These are phyloP conservation scores for Telmatherina bonti DNA, from an alignment of 2,797 vertebrate genomes.

Conservation along the genomic window DNA sequence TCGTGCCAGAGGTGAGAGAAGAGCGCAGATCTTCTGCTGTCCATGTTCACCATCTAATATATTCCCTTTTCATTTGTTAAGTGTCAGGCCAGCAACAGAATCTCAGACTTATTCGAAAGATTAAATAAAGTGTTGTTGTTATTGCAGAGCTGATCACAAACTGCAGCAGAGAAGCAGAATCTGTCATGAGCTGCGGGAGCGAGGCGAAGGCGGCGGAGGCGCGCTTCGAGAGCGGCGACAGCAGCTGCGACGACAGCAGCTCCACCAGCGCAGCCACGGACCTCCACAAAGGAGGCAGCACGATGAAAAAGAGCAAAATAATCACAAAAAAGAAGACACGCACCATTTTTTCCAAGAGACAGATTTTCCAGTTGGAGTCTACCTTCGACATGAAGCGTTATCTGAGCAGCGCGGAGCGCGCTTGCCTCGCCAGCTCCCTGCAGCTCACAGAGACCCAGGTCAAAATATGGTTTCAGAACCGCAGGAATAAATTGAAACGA, in stretches of 20 bases:
- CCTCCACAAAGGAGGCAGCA: slow-evolving; percentile 37
- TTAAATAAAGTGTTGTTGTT: slow-evolving; percentile 8
- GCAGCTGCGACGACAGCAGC: slow-evolving; percentile 75
- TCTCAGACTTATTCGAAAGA: not conserved
- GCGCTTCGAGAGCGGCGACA: slow-evolving; percentile 81
- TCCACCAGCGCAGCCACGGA: slow-evolving; percentile 58
- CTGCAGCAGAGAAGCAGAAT: slow-evolving; percentile 42
- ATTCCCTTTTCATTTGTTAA: too few species aligned
- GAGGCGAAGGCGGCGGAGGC: slow-evolving; percentile 46
- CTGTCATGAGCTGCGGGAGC: slow-evolving; percentile 63
- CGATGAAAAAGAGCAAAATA: slow-evolving; percentile 80
- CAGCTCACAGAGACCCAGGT: slow-evolving; percentile 88
- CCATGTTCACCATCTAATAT: slow-evolving; percentile 19
- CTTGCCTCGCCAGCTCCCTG: slow-evolving; percentile 88
- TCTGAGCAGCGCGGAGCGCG: slow-evolving; percentile 90
- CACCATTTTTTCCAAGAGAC: slow-evolving; percentile 91
- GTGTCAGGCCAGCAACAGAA: too few species aligned
- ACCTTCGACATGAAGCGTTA: slow-evolving; percentile 89
- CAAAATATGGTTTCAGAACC: slow-evolving; percentile 90
- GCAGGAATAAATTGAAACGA: slow-evolving; percentile 88
- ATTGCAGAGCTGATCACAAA: slow-evolving; percentile 70
- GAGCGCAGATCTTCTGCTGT: too few species aligned
- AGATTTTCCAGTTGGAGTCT: slow-evolving; percentile 89
- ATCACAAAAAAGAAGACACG: slow-evolving; percentile 88
- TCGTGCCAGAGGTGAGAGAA: slow-evolving; percentile 63